Conservation (phyloP, 2,797 vertebrate genomes). For the Xenentodon cancila region DNA sequence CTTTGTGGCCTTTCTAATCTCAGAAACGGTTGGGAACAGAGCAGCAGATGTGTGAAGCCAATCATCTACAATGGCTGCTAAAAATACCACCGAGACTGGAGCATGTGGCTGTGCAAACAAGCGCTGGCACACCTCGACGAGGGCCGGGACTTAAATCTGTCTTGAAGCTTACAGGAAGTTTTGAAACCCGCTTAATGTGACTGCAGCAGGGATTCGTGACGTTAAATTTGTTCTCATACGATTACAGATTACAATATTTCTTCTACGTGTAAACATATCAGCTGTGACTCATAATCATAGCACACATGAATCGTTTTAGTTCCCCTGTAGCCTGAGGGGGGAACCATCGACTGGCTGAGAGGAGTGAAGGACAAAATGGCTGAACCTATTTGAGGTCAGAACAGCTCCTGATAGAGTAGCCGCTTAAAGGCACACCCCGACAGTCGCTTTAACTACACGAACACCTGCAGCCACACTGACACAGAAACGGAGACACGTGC, state of each 20-base stretch:
- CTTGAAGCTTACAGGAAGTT: slow-evolving; percentile 35
- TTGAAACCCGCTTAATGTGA: slow-evolving; percentile 14
- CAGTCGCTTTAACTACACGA: slow-evolving; percentile 10
- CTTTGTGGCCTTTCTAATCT: slow-evolving; percentile 48
- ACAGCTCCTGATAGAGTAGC: slow-evolving; percentile 62
- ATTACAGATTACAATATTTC: slow-evolving; percentile 47
- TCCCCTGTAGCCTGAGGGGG: slow-evolving; percentile 54
- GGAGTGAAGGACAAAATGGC: slow-evolving; percentile 85
- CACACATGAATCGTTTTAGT: slow-evolving; percentile 46
- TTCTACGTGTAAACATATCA: slow-evolving; percentile 30
- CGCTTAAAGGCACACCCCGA: slow-evolving; percentile 54
- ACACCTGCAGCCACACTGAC: neutral
- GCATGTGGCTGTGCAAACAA: slow-evolving; percentile 72
- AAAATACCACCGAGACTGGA: slow-evolving; percentile 75
- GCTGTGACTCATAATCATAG: slow-evolving; percentile 38
- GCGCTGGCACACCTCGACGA: slow-evolving; percentile 52
- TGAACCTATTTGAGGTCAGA: slow-evolving; percentile 77
- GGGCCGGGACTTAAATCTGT: slow-evolving; percentile 36
- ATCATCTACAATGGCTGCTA: slow-evolving; percentile 77
- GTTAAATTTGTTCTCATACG: slow-evolving; percentile 18
- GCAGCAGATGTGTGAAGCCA: slow-evolving; percentile 42
- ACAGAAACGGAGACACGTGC: neutral
- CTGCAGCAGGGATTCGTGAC: slow-evolving; percentile 17
- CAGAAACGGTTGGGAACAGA: slow-evolving; percentile 43
- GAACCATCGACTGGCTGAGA: slow-evolving; percentile 61